Conservation (phyloP, 2,888 invertebrate species). For the Catocala nupta region DNA sequence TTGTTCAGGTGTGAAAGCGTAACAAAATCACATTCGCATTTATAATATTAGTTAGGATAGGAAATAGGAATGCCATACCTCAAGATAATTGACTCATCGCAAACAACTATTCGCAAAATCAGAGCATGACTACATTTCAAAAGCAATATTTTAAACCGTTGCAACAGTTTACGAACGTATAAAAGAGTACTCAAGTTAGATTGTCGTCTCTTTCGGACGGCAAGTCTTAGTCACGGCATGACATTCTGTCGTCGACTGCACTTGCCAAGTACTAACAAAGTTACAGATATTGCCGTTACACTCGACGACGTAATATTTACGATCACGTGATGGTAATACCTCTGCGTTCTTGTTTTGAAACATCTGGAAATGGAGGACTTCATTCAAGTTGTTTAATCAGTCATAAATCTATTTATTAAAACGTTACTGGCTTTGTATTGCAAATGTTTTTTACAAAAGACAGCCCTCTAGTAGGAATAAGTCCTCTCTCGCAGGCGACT, state of each 20-base stretch:
- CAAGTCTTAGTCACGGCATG: slow-evolving; percentile 31
- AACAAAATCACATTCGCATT: too few relatives aligned
- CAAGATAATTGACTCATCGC: too few relatives aligned
- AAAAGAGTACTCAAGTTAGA: slow-evolving; percentile 8
- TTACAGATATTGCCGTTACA: slow-evolving; percentile 28
- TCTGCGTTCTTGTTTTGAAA: slow-evolving; percentile 27
- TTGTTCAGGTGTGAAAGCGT: too few relatives aligned
- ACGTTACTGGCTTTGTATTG: too few relatives aligned
- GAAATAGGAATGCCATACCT: too few relatives aligned
- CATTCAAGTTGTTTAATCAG: too few relatives aligned
- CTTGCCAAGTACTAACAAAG: slow-evolving; percentile 22
- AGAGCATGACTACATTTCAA: not conserved
- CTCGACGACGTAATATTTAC: slow-evolving; percentile 48
- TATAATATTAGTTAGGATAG: too few relatives aligned
- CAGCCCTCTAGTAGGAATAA: too few relatives aligned
- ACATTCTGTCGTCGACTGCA: slow-evolving; percentile 32
- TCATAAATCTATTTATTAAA: too few relatives aligned
- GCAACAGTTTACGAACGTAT: not conserved
- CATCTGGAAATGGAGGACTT: not conserved
- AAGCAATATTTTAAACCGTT: slow-evolving; percentile 3
- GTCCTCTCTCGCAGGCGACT: too few relatives aligned
- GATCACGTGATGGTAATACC: slow-evolving; percentile 41
- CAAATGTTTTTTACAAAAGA: too few relatives aligned
- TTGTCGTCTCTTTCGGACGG: slow-evolving; percentile 10
- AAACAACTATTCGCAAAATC: not conserved